A percentile compares a stretch with the other conserved stretches of the same genome.
phyloP scores from a whole-genome alignment of 2,888 invertebrate species.

The Oscheius onirici region DNA sequence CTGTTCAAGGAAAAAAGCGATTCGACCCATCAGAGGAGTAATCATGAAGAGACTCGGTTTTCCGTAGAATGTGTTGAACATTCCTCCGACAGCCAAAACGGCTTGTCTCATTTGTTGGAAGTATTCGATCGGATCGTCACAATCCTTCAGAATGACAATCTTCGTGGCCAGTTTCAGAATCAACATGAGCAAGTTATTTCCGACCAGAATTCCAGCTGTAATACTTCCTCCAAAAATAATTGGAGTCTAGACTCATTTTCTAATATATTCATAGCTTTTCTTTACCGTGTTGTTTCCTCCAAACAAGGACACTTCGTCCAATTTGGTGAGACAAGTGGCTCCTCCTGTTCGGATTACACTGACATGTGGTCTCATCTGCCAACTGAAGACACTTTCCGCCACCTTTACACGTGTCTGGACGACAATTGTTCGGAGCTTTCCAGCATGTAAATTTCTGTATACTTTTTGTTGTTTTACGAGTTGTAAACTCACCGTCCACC shows the following conservation, averaged over 20 bases:
- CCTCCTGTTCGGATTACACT: too few species aligned
- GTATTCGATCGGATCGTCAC: not conserved
- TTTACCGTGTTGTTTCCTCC: not conserved
- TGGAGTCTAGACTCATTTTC: not conserved
- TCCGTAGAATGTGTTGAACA: not conserved
- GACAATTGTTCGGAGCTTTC: too few species aligned
- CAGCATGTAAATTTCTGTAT: too few species aligned
- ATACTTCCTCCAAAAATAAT: not conserved
- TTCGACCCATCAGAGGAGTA: not conserved
- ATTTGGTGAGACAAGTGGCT: too few species aligned
- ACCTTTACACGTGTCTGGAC: too few species aligned
- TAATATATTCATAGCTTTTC: not conserved
- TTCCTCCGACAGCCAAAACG: not conserved
- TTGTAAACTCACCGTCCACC: too few species aligned
- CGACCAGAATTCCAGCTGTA: not conserved
- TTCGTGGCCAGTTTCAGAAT: not conserved
- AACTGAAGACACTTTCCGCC: too few species aligned
- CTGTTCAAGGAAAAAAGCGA: not conserved
- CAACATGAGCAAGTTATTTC: not conserved
- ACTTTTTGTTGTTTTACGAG: too few species aligned
- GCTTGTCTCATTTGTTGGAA: not conserved
- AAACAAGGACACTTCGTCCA: not conserved
- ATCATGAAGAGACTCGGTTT: not conserved
- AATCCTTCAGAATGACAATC: not conserved
- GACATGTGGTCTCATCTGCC: too few species aligned